These are phyloP conservation scores for Lathronympha strigana DNA, from an alignment of 2,888 invertebrate species.

Conservation along the genomic window DNA sequence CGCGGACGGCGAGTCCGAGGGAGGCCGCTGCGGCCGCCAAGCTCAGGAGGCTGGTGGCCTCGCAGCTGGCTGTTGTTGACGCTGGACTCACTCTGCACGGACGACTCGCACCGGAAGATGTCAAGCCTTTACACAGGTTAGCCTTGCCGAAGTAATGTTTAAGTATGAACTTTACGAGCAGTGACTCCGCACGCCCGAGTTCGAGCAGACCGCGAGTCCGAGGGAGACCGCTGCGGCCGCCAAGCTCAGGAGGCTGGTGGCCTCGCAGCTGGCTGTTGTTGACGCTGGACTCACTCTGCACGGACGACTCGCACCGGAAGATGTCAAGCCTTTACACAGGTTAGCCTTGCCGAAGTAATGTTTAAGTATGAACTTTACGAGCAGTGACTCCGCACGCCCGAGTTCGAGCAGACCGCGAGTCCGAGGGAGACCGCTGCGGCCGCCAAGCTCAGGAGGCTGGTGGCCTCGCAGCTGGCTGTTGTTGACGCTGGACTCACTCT, in stretches of 20 bases:
- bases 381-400: slow-evolving; percentile 94
- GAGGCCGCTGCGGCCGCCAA: slow-evolving; percentile 78
- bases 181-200: slow-evolving; percentile 94
- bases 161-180: no score
- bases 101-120: slow-evolving; percentile 92
- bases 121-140: slow-evolving; percentile 92
- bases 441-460: slow-evolving; percentile 84
- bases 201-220: slow-evolving; percentile 85
- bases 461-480: slow-evolving; percentile 91
- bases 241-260: slow-evolving; percentile 86
- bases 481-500: slow-evolving; percentile 60
- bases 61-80: slow-evolving; percentile 92
- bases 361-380: no score
- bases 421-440: slow-evolving; percentile 76
- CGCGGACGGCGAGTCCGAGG: slow-evolving; percentile 83
- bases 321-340: slow-evolving; percentile 94
- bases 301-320: slow-evolving; percentile 81
- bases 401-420: slow-evolving; percentile 88
- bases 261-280: slow-evolving; percentile 91
- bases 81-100: slow-evolving; percentile 94
- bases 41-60: slow-evolving; percentile 87
- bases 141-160: no score
- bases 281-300: neutral
- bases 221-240: slow-evolving; percentile 78
- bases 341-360: slow-evolving; percentile 47